These are phyloP conservation scores for Oenanthe oenanthe DNA, from an alignment of 2,113 vertebrate species.

Conservation along the genomic window DNA sequence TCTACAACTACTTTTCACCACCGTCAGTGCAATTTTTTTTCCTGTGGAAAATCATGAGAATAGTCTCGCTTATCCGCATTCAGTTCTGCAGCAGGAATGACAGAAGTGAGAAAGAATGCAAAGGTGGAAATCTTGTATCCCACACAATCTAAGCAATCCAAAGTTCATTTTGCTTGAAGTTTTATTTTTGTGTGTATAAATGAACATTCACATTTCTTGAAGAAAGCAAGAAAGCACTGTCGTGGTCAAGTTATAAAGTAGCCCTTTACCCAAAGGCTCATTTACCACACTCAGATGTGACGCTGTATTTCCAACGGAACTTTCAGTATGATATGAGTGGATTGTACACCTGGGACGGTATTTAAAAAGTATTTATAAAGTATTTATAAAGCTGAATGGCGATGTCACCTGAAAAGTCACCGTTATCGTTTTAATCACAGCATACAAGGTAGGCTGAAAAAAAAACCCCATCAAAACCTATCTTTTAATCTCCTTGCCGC, in stretches of 20 bases:
- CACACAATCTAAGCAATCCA: not conserved
- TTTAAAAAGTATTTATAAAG: no score
- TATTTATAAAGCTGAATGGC: not conserved
- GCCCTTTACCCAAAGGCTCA: not conserved
- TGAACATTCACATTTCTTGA: not conserved
- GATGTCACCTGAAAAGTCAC: not conserved
- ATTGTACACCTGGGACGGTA: not conserved
- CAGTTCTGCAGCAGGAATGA: not conserved
- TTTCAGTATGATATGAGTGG: not conserved
- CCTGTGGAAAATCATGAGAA: not conserved
- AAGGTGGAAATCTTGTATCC: not conserved
- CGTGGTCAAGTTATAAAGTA: not conserved
- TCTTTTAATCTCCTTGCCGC: rapidly evolving
- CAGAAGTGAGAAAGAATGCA: not conserved
- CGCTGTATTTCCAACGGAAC: no score
- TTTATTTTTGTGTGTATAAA: not conserved
- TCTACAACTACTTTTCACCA: not conserved
- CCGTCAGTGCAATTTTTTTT: not conserved
- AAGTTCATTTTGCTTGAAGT: not conserved
- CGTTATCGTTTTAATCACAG: not conserved
- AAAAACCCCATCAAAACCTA: rapidly evolving
- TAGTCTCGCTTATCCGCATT: not conserved
- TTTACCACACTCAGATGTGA: not conserved
- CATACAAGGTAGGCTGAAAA: rapidly evolving
- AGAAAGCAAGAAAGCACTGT: not conserved